A percentile compares a stretch with the other conserved stretches of the same genome.
Evolutionary conservation across 2,797 vertebrate species (phyloP).

Genomic region (Acipenser ruthenus): DNA sequence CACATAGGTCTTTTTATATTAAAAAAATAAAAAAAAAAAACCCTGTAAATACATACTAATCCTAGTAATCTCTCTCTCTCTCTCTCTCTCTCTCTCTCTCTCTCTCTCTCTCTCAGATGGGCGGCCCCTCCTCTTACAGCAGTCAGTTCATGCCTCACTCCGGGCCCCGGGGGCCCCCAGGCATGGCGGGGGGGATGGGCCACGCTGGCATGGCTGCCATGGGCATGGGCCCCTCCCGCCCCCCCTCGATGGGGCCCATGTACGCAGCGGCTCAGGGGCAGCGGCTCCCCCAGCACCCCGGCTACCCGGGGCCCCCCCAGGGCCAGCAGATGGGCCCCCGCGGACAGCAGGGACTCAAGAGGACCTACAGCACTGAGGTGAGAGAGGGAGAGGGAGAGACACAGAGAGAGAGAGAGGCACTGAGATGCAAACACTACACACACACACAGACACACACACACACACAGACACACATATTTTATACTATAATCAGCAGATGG

Average conservation of each 20-base stretch:
- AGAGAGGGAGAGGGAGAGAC: slow-evolving; percentile 18
- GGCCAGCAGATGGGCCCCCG: slow-evolving; percentile 65
- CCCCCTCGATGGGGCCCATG: slow-evolving; percentile 51
- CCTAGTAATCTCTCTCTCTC: too few relatives aligned
- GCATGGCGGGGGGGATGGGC: too few relatives aligned
- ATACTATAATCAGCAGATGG: too few relatives aligned
- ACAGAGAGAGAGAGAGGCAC: too few relatives aligned
- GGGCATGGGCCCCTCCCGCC: slow-evolving; percentile 67
- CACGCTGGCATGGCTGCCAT: slow-evolving; percentile 54
- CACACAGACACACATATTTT: too few relatives aligned
- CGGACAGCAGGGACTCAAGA: slow-evolving; percentile 71
- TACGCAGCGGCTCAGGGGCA: slow-evolving; percentile 61
- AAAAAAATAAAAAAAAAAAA: too few relatives aligned
- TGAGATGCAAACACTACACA: too few relatives aligned
- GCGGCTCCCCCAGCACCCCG: slow-evolving; percentile 71
- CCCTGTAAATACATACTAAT: too few relatives aligned
- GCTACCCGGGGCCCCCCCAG: slow-evolving; percentile 49
- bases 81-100: not conserved
- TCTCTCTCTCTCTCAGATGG: slow-evolving; percentile 59
- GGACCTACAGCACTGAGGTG: slow-evolving; percentile 76
- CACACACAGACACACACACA: too few relatives aligned
- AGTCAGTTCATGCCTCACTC: slow-evolving; percentile 83
- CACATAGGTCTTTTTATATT: too few relatives aligned
- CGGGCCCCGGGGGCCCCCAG: slow-evolving; percentile 67
- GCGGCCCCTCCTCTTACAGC: slow-evolving; percentile 77